Conservation (phyloP, 1,140 invertebrate species). For the Marisa cornuarietis region DNA sequence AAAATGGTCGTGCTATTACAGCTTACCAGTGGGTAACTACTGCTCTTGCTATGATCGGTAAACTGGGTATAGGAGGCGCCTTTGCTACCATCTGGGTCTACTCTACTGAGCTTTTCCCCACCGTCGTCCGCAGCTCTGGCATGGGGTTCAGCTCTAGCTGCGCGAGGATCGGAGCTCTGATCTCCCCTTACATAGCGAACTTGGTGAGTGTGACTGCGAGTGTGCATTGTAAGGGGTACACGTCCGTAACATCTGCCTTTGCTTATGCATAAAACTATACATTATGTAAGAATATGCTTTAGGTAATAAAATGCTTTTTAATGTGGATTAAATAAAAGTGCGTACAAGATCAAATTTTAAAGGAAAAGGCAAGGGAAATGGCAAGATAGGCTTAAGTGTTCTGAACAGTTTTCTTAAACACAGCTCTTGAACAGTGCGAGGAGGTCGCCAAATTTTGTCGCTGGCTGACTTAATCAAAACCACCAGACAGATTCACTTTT, state of each 20-base stretch:
- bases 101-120: conserved; percentile 28
- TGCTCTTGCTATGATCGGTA: conserved; percentile 29
- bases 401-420: too few species aligned
- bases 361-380: not conserved
- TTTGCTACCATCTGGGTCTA: conserved; percentile 28
- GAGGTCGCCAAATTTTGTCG: too few species aligned
- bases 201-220: not conserved
- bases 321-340: not conserved
- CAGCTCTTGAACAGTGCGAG: too few species aligned
- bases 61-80: conserved; percentile 17
- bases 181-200: conserved; percentile 26
- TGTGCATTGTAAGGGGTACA: not conserved
- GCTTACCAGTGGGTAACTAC: conserved; percentile 23
- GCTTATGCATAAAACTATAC: too few species aligned
- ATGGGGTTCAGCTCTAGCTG: conserved; percentile 16
- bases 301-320: not conserved
- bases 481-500: too few species aligned
- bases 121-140: conserved; percentile 26
- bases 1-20: not conserved
- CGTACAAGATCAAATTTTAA: not conserved
- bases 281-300: not conserved
- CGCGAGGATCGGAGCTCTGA: conserved; percentile 19
- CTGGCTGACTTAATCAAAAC: too few species aligned
- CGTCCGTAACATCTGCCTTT: too few species aligned
- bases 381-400: too few species aligned